A percentile compares a stretch with the other conserved stretches of the same genome.
These are phyloP conservation scores for Fragum sueziense DNA, from an alignment of 2,888 invertebrate species.

Conservation along the genomic window DNA sequence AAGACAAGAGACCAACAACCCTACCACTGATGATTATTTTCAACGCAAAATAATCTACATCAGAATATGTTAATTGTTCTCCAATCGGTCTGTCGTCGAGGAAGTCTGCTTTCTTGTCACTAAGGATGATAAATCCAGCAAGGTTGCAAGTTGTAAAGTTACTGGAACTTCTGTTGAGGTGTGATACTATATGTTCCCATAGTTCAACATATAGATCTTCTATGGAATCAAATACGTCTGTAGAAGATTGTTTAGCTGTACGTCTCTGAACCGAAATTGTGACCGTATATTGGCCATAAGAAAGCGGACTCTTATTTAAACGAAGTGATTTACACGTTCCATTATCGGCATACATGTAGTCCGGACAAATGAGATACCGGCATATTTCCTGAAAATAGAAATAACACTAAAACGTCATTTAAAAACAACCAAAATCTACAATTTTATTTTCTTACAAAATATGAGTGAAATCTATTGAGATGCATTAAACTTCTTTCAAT, in stretches of 20 bases:
- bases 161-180: neutral
- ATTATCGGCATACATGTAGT: neutral
- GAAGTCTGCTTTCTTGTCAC: neutral
- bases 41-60: neutral
- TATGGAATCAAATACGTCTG: neutral
- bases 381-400: conserved; percentile 5
- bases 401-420: neutral
- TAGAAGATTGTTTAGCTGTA: neutral
- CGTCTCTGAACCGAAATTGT: neutral
- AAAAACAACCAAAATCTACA: no score
- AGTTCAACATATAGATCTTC: neutral
- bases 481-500: no score
- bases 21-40: neutral
- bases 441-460: no score
- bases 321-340: neutral
- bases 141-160: neutral
- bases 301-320: neutral
- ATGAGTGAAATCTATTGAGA: no score
- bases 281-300: neutral
- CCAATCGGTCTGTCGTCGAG: neutral
- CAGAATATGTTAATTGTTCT: neutral
- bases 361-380: neutral
- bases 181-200: neutral
- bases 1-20: neutral
- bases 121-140: neutral